Evolutionary conservation across 1,140 invertebrate species (phyloP).

Genomic region (Drosophila sulfurigaster): DNA sequence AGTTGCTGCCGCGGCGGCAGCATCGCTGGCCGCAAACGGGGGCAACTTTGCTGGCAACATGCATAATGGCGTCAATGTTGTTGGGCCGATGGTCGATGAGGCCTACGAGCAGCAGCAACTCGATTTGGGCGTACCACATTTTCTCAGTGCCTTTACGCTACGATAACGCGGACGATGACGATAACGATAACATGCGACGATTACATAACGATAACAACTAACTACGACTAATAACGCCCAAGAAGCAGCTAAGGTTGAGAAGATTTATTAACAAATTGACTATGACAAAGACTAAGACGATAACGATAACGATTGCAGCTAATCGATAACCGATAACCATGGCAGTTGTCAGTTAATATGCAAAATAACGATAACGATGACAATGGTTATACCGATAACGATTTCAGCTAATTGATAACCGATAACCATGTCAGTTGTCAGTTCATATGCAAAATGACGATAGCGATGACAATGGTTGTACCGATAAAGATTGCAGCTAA

Average conservation of each 20-base stretch:
- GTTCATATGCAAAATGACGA: neutral
- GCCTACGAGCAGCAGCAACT: constrained; percentile 76
- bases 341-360: too few species aligned
- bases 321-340: too few species aligned
- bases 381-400: neutral
- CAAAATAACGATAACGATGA: too few species aligned
- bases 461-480: neutral
- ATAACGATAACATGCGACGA: neutral
- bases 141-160: constrained; percentile 83
- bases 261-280: too few species aligned
- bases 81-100: constrained; percentile 52
- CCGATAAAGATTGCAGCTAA: too few species aligned
- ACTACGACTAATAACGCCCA: neutral
- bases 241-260: neutral
- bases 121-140: constrained; percentile 80
- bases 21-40: constrained; percentile 34
- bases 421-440: too few species aligned
- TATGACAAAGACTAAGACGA: neutral
- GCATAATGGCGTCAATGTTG: constrained; percentile 15
- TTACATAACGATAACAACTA: neutral
- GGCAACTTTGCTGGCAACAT: constrained; percentile 9
- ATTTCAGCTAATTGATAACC: too few species aligned
- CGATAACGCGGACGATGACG: constrained; percentile 14
- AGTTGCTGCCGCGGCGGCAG: constrained; percentile 51
- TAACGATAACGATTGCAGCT: neutral